Evolutionary conservation across 2,113 vertebrate species (phyloP), one percentile per base, ranked within the genome.

Genomic region (Pedionomus torquatus): DNA sequence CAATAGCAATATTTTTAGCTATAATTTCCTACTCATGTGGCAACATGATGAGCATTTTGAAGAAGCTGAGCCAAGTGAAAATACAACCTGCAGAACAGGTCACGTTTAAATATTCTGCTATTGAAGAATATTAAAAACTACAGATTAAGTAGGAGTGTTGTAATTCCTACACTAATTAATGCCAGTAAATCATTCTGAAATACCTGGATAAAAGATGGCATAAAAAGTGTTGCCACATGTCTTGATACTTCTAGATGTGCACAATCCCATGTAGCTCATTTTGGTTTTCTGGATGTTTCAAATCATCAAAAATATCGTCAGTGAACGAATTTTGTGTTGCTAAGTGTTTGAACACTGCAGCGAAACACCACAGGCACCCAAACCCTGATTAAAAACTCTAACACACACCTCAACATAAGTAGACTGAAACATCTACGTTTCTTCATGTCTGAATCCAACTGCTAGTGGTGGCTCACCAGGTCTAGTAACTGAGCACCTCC

Each of bases 81-180:
- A 95, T 60, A 58, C 92, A 97, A 97, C 97, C 91, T 96, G 97
- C 72, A 96, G 97, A 97, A 97, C 97, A 98, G 96, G 97, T 97
- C 96, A 97, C 33, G 24, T 96, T 96, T 97, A 94, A 97, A 94
- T 93, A 96, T 95, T 97, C 90, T 97, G 92, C 93, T 95, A 94
- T 95, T 95, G 94, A 96, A 96, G 93, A 97, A 96, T 96, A 97
- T 97, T 97, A 97, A 97, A 97, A 96, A 33, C 89, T 95, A 75
- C 96, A 96, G 93, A 95, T 96, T 96, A 97, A 97, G 89, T 43
- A 93, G 95, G 91, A 89, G 91, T 97, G 96, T 97, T 94, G 96
- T 90, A 97, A 98, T 81, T 80, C 65, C 68, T 87, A 64, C 76
- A 21, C 95, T 97, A 97, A 97, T 97, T 97, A 97, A 96, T 5